Conservation (phyloP, 2,113 vertebrate species). For the Phaethon lepturus region DNA sequence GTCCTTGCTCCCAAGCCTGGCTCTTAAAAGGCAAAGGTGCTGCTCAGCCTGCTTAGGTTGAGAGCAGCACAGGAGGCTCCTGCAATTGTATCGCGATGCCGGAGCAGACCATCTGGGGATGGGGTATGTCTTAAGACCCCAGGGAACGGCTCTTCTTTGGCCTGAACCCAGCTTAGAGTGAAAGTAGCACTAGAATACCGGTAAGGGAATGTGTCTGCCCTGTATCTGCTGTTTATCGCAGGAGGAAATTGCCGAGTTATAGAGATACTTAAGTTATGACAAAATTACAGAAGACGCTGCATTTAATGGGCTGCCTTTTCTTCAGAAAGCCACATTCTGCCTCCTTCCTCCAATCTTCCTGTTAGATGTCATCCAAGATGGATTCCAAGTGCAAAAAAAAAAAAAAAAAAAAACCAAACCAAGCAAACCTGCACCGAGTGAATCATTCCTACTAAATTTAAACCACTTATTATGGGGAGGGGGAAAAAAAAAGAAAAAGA, state of each 20-base stretch:
- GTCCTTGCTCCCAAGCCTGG: background rate
- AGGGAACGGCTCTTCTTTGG: background rate
- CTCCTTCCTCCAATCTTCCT: background rate
- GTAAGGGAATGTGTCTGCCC: background rate
- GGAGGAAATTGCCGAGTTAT: background rate
- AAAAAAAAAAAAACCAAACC: background rate
- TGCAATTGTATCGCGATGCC: rapidly evolving
- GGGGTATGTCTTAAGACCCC: background rate
- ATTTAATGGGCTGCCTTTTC: background rate
- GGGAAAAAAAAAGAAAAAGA: background rate
- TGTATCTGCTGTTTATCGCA: background rate
- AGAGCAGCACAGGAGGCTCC: background rate
- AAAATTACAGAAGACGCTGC: background rate
- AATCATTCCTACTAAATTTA: constrained; percentile 58
- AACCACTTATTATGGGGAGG: constrained; percentile 19
- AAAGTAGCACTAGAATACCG: background rate
- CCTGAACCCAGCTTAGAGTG: background rate
- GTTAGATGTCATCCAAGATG: constrained; percentile 23
- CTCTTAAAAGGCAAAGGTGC: background rate
- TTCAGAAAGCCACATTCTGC: background rate
- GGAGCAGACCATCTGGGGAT: background rate
- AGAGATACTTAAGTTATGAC: background rate
- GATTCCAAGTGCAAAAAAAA: background rate
- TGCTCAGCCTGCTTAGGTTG: background rate
- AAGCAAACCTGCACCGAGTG: constrained; percentile 6